Evolutionary conservation across 2,888 invertebrate species (phyloP).

Genomic region (Bellardia pandia): DNA sequence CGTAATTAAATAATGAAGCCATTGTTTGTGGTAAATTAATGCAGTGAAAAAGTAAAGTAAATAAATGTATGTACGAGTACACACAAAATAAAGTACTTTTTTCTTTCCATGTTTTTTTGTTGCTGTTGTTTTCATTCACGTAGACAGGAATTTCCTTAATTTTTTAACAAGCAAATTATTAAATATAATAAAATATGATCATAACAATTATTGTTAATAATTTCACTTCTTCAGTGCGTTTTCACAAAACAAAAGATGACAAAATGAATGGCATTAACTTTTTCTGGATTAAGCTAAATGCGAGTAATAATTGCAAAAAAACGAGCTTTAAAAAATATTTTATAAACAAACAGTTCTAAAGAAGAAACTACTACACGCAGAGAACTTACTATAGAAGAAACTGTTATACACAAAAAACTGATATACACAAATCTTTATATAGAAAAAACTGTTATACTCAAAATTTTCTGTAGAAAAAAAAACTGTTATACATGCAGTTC

Average conservation of each 20-base stretch:
- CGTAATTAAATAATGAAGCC: conserved; percentile 76
- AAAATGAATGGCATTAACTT: conserved; percentile 18
- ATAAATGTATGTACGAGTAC: background rate
- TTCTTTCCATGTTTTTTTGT: conserved; percentile 1
- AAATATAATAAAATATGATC: conserved; percentile 66
- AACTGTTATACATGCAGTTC: too few species aligned
- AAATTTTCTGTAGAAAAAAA: too few species aligned
- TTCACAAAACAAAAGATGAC: conserved; percentile 27
- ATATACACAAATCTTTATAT: too few species aligned
- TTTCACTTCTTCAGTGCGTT: conserved; percentile 1
- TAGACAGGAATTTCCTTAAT: conserved; percentile 69
- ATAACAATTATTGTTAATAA: conserved; percentile 21
- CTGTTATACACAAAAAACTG: too few species aligned
- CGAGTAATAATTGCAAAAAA: background rate
- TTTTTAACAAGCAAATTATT: conserved; percentile 72
- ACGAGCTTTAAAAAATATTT: too few species aligned
- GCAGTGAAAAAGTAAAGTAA: conserved; percentile 45
- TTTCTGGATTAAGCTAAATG: background rate
- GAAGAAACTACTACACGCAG: too few species aligned
- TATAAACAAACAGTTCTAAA: too few species aligned
- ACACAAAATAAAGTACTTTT: conserved; percentile 15
- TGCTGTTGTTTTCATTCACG: conserved; percentile 3
- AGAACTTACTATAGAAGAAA: too few species aligned
- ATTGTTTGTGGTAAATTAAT: conserved; percentile 73
- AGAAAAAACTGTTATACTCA: too few species aligned